phyloP scores from a whole-genome alignment of 2,888 invertebrate species.

The Brachyopa scutellaris region DNA sequence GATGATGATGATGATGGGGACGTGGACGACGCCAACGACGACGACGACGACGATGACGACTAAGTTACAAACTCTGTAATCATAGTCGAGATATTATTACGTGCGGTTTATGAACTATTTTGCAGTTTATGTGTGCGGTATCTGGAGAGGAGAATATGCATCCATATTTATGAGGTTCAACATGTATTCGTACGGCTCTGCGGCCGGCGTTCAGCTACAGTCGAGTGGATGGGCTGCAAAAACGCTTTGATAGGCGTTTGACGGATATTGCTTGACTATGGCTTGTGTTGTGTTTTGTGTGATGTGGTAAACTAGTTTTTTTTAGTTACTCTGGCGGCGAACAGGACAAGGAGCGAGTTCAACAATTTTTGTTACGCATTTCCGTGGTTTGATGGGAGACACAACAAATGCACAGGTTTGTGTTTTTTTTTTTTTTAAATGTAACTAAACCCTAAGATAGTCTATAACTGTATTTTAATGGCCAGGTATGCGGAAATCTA shows the following conservation, averaged over 20 bases:
- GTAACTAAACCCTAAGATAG: background rate
- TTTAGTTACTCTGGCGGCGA: background rate
- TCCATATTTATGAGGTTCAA: constrained; percentile 71
- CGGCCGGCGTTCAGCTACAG: no score
- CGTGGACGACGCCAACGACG: no score
- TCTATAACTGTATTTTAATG: background rate
- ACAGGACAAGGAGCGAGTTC: constrained; percentile 48
- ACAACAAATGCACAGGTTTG: background rate
- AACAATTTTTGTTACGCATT: constrained; percentile 55
- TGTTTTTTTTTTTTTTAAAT: background rate
- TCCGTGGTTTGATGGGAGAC: constrained; percentile 37
- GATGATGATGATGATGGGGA: no score
- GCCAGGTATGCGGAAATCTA: constrained; percentile 31
- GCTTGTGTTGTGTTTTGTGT: constrained; percentile 13
- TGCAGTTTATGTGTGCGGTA: constrained; percentile 53
- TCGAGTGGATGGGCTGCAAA: constrained; percentile 38
- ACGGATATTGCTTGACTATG: constrained; percentile 70
- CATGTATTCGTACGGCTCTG: no score
- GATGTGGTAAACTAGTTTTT: constrained; percentile 70
- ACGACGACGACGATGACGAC: constrained; percentile 15
- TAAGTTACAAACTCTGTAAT: constrained; percentile 33
- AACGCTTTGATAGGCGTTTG: constrained; percentile 67
- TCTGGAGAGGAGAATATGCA: constrained; percentile 48
- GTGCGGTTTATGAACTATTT: constrained; percentile 73
- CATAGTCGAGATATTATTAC: constrained; percentile 60